Conservation (phyloP, 2,113 vertebrate species). For the Colius striatus region DNA sequence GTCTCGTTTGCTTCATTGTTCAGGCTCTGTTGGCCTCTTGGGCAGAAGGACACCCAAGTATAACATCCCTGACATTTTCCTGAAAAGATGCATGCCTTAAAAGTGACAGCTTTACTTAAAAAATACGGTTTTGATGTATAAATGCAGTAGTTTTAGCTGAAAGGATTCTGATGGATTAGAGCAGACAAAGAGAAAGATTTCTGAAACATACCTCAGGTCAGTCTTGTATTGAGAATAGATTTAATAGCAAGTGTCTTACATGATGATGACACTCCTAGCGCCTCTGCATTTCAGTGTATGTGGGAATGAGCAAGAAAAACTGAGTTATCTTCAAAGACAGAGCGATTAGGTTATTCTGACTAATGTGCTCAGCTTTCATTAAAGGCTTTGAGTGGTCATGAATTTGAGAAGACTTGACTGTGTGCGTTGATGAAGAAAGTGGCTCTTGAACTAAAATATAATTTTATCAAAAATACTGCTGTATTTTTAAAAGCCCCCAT, state of each 20-base stretch:
- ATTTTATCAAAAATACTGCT: constrained; percentile 30
- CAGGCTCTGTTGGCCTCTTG: constrained; percentile 68
- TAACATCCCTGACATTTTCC: constrained; percentile 76
- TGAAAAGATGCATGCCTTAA: constrained; percentile 65
- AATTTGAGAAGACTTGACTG: constrained; percentile 36
- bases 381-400: constrained; percentile 43
- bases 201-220: constrained; percentile 35
- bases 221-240: constrained; percentile 36
- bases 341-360: constrained; percentile 41
- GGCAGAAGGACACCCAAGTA: constrained; percentile 72
- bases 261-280: constrained; percentile 9
- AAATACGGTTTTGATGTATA: constrained; percentile 67
- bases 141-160: constrained; percentile 58
- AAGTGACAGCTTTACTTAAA: constrained; percentile 73
- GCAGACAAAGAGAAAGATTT: constrained; percentile 50
- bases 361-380: constrained; percentile 57
- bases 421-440: not conserved
- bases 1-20: constrained; percentile 72
- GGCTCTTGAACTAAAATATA: constrained; percentile 11
- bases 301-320: constrained; percentile 6
- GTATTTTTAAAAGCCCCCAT: not conserved
- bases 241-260: constrained; percentile 56
- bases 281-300: not conserved
- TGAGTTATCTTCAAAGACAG: constrained; percentile 52
- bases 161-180: constrained; percentile 66